A percentile compares a stretch with the other conserved stretches of the same genome.
These are phyloP conservation scores for Mesodorylaimus sp. DNA, from an alignment of 2,888 invertebrate genomes.

Conservation along the genomic window DNA sequence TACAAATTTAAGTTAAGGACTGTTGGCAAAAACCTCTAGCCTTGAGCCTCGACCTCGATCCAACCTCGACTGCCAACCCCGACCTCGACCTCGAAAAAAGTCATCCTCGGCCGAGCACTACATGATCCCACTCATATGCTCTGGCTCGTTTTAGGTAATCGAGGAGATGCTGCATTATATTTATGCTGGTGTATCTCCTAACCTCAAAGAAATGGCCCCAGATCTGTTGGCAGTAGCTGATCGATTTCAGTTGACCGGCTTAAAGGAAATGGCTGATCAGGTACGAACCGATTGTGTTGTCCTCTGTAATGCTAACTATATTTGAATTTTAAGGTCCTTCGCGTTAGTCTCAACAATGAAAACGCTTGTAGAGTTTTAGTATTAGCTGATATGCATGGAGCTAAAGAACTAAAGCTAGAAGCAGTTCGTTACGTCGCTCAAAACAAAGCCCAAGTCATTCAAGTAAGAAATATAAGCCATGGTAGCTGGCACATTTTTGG, in stretches of 20 bases:
- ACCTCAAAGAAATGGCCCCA: slow-evolving; percentile 18
- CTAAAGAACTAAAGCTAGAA: slow-evolving; percentile 22
- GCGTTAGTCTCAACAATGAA: slow-evolving; percentile 17
- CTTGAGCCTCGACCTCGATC: no score
- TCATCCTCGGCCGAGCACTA: no score
- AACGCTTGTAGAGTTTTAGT: slow-evolving; percentile 22
- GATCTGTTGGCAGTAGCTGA: slow-evolving; percentile 26
- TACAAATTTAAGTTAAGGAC: no score
- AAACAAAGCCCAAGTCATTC: slow-evolving; percentile 16
- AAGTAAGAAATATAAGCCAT: slow-evolving; percentile 10
- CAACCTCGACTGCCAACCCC: no score
- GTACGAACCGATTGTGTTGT: slow-evolving; percentile 12
- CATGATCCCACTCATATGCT: no score
- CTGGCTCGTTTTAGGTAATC: no score
- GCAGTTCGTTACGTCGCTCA: slow-evolving; percentile 22
- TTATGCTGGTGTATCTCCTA: slow-evolving; percentile 21
- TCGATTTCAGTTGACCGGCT: slow-evolving; percentile 23
- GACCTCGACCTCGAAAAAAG: no score
- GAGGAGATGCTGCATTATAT: slow-evolving; percentile 21
- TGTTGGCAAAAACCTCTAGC: neutral
- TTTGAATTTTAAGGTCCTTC: slow-evolving; percentile 17
- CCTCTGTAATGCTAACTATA: neutral
- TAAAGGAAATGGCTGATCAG: slow-evolving; percentile 26
- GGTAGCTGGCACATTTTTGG: neutral
- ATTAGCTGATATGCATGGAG: slow-evolving; percentile 23